These are phyloP conservation scores for Alca torda DNA, from an alignment of 2,797 vertebrate species.

Conservation along the genomic window DNA sequence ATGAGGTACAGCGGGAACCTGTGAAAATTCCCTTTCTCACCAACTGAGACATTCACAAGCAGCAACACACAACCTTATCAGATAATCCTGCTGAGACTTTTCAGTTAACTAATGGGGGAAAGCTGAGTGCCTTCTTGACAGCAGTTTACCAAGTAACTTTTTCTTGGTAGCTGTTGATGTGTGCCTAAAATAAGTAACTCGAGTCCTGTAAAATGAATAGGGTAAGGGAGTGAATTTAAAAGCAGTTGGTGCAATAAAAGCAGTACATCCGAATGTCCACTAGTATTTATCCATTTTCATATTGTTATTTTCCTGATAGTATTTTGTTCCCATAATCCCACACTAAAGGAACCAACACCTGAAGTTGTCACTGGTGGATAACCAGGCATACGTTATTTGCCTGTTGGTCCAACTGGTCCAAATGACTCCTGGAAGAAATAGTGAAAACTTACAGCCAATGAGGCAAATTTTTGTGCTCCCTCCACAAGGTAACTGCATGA, in stretches of 20 bases:
- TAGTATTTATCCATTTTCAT: background rate
- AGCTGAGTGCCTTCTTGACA: background rate
- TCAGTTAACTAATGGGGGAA: background rate
- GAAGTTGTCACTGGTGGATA: background rate
- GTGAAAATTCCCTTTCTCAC: constrained; percentile 13
- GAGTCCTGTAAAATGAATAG: background rate
- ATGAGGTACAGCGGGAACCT: constrained; percentile 6
- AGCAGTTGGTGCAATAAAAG: background rate
- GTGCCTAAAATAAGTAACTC: background rate
- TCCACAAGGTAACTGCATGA: background rate
- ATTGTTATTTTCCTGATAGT: background rate
- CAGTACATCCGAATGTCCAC: background rate
- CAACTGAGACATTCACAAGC: background rate
- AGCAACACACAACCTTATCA: background rate
- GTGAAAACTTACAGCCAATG: background rate
- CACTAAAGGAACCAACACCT: background rate
- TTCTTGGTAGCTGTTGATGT: background rate
- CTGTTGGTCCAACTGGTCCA: background rate
- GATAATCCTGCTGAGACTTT: background rate
- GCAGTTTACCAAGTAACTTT: background rate
- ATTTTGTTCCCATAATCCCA: background rate
- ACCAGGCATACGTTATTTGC: background rate
- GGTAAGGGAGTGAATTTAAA: background rate
- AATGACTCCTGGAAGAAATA: background rate
- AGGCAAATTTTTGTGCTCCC: background rate